A percentile compares a stretch with the other conserved stretches of the same genome.
Conservation (phyloP, 2,888 invertebrate species). For the Cacoxenus indagator region DNA sequence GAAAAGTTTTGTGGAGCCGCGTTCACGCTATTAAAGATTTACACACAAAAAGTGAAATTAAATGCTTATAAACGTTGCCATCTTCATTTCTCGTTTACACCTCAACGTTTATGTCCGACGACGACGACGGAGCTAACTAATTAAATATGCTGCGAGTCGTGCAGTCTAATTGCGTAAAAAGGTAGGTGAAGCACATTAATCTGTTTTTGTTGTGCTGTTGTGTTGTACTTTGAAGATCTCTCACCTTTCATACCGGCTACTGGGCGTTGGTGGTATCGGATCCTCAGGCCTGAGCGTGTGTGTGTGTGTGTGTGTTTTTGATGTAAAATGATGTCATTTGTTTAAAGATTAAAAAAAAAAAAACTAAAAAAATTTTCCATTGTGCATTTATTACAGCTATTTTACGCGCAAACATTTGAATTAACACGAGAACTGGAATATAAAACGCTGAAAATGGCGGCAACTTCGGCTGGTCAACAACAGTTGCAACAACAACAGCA, state of each 20-base stretch:
- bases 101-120: constrained; percentile 33
- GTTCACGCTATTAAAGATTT: constrained; percentile 52
- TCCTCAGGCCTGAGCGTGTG: neutral
- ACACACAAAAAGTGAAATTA: constrained; percentile 57
- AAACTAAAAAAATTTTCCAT: neutral
- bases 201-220: too few relatives aligned
- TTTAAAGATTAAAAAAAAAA: too few relatives aligned
- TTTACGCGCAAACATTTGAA: constrained; percentile 24
- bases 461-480: constrained; percentile 70
- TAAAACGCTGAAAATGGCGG: constrained; percentile 62
- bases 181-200: neutral
- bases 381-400: neutral
- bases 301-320: too few relatives aligned
- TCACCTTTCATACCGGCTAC: neutral
- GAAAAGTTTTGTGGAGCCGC: constrained; percentile 39
- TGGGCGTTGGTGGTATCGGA: neutral
- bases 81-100: constrained; percentile 22
- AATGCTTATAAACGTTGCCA: constrained; percentile 47
- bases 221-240: neutral
- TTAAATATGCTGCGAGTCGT: constrained; percentile 12
- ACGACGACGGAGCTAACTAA: constrained; percentile 17
- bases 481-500: constrained; percentile 54
- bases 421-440: constrained; percentile 26
- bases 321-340: neutral
- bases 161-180: constrained; percentile 33